Base-by-base conservation (phyloP, 2,113 vertebrate species). In the Ameiurus melas region DNA sequence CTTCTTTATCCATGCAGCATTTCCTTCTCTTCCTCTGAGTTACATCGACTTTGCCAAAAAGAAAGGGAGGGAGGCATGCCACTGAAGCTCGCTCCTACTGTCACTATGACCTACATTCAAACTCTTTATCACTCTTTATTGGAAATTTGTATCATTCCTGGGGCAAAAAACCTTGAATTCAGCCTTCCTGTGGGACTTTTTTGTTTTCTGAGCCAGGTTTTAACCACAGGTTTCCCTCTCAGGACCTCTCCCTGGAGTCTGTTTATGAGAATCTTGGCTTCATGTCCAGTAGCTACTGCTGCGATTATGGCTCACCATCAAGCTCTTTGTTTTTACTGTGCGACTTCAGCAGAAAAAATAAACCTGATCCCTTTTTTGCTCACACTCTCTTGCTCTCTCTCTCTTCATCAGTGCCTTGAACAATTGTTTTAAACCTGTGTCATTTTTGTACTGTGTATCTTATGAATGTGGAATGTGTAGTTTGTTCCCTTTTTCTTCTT, bases 71-170 rank as follows among this genome's bases (percentile, higher is more conserved):
- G 55, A 36, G 55, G 25, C 30, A 7, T 36, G 70, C 64, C 75
- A 88, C 36, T 0, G 78, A 89, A 91, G 93, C 90, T 87, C 84
- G 86, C 90, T 92, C 91, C 81, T 90, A 92, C 94, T 94, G 94
- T 94, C 94, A 92, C 92, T 92, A 64, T 95, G 95, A 95, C 94
- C 93, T 93, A 95, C 89, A 94, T 95, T 57, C 36, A 85, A 60
- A 83, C 51, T 13, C 22, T 80, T 51, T 66, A 43, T n/a, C 33
- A 25, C 84, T 92, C 87, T 90, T 89, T 71, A 55, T 85, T 68
- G 39, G 80, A 22, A 39, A 73, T 22, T 20, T 68, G 22, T 70
- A 13, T 70, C 22, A 53, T 43, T 86, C 70, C 27, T 53, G 70
- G 33, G 55, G 60, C 16, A 60, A n/a, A 68, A 87, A 17, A 8